Evolutionary conservation across 2,113 vertebrate genomes (phyloP), one percentile per base, ranked within the genome.

Genomic region (Eulemur rufifrons): DNA sequence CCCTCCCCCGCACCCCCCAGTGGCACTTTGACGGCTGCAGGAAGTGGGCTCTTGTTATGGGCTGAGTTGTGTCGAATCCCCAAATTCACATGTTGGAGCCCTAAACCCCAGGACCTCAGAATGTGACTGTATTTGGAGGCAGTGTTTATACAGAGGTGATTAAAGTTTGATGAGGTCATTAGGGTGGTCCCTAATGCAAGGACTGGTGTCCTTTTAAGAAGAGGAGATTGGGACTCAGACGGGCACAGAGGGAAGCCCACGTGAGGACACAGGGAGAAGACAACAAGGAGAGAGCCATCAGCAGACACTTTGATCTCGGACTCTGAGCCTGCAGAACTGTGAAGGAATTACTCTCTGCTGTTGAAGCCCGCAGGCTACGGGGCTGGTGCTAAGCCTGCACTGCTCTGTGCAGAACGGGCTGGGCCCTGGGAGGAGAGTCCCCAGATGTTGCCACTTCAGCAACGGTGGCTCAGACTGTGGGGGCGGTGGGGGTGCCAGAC

Each of bases 321-420:
- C n/a, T 47, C n/a, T 15, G 39, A 8, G 80, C 14, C 21, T 78
- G 81, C 50, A 63, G 71, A n/a, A 32, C 39, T 11, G 14, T 5
- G 42, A 15, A 42, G 11, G 59, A 25, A 29, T 10, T 0, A 3
- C 0, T 6, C 8, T 7, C 47, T 20, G 37, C 14, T 0, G 9
- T 59, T 42, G 2, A 10, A 39, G 59, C 13, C 11, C 54, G 23
- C 14, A 3, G 56, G 8, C 45, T 17, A 0, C 15, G 6, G 0
- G 50, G 50, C 50, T 0, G 0, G 59, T 5, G 5, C 6, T 4
- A 0, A 8, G 1, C 8, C 2, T 0, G 68, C 59, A 32, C 50
- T 2, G 34, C 59, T 15, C 7, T 3, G 0, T 0, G 2, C 12
- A 4, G 0, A 3, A 18, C 0, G 34, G 1, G 4, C 27, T 0